Evolutionary conservation across 2,797 vertebrate species (phyloP), one percentile per base, ranked within the genome.

Genomic region (Pipistrellus pipistrellus): DNA sequence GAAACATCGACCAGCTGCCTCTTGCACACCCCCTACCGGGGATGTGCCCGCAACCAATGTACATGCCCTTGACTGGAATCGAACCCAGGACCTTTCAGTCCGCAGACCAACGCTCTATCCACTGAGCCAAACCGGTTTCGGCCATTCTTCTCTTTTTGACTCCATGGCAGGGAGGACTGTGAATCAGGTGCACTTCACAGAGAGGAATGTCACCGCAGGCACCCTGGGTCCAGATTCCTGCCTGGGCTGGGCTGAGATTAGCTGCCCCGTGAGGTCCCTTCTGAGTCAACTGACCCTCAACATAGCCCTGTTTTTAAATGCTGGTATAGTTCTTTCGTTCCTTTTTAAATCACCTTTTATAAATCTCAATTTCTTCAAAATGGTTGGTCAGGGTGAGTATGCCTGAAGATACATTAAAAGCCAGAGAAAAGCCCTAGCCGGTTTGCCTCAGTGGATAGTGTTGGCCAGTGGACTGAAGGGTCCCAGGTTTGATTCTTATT

Each of bases 281-380:
- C 18, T 64, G 75, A 71, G 66, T 51, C 85, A 66, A 21, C 9
- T 38, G 86, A 88, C 35, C 7, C 78, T 90, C 71, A 78, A 64
- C 25, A 85, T 25, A 90, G 66, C 35, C 15, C 64, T 57, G 21
- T 6, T 46, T 35, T 85, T 20, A 80, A 89, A 55, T n/a, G 23
- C 30, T 88, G 32, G 30, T 66, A 53, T 20, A 86, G 64, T 38
- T 46, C 64, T 71, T 76, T 57, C 76, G 59, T 20, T 77, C 35
- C 18, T 62, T 80, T 62, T 71, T 64, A 75, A 76, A 66, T 85
- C 3, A 57, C 82, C 73, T 72, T 95, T 91, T 93, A 76, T 55
- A 71, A 92, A 92, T 76, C 59, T 88, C 27, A 46, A 64, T 27
- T 72, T 88, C 80, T 92, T 85, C 4, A n/a, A 92, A 86, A 88